These are phyloP conservation scores for Trichomalopsis sarcophagae DNA, from an alignment of 1,140 invertebrate genomes.

Conservation along the genomic window DNA sequence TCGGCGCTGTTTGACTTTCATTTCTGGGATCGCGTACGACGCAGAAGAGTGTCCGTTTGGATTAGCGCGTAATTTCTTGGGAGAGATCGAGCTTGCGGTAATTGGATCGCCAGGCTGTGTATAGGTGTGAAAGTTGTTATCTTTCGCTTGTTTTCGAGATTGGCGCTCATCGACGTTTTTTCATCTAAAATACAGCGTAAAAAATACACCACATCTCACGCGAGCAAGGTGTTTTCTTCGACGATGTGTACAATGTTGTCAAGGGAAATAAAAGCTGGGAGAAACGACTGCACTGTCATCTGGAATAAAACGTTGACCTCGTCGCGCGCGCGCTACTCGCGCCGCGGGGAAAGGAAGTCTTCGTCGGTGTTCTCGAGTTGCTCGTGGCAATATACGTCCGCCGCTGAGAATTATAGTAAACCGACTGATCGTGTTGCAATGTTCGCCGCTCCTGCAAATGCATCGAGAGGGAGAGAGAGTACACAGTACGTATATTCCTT, in stretches of 20 bases:
- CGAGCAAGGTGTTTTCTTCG: no score
- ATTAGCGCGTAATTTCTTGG: neutral
- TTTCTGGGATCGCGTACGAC: neutral
- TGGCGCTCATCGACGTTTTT: no score
- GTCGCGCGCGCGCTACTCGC: neutral
- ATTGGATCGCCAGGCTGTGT: no score
- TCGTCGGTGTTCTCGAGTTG: neutral
- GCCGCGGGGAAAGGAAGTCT: neutral
- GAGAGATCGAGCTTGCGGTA: no score
- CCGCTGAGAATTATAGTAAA: constrained; percentile 39
- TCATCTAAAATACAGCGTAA: no score
- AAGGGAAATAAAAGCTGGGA: no score
- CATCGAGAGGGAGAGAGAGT: constrained; percentile 16
- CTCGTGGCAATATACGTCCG: constrained; percentile 15
- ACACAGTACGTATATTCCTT: constrained; percentile 32
- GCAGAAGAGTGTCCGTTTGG: no score
- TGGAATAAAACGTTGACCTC: neutral
- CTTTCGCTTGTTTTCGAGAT: no score
- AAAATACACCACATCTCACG: no score
- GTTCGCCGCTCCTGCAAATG: constrained; percentile 29
- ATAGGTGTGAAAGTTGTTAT: no score
- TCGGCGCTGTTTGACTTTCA: neutral
- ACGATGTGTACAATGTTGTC: no score
- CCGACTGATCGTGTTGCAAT: constrained; percentile 42
- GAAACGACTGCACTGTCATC: neutral